phyloP scores from a whole-genome alignment of 2,113 vertebrate species.

The Onychostoma macrolepis region DNA sequence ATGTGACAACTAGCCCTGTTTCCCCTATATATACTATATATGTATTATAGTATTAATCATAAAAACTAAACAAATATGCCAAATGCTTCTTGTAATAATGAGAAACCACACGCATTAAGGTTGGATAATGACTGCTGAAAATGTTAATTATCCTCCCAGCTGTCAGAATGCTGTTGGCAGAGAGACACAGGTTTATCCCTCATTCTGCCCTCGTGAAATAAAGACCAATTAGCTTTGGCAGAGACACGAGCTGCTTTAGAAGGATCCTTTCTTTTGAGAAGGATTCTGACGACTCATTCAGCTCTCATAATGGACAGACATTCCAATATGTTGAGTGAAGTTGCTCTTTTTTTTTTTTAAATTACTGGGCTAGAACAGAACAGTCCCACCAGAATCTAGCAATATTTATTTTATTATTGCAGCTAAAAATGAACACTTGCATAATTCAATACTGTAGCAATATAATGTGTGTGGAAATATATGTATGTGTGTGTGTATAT shows the following conservation, averaged over 20 bases:
- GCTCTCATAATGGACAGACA: not conserved
- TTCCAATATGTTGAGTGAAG: not conserved
- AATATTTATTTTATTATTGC: not conserved
- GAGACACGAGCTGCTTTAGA: slow-evolving; percentile 18
- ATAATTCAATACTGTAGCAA: not conserved
- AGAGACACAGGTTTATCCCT: slow-evolving; percentile 48
- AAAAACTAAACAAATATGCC: slow-evolving; percentile 10
- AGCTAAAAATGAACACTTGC: not conserved
- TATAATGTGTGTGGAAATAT: not conserved
- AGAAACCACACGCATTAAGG: slow-evolving; percentile 33
- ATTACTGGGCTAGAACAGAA: not conserved
- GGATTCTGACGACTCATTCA: slow-evolving; percentile 1
- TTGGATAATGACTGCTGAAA: slow-evolving; percentile 43
- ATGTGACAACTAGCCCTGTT: not conserved
- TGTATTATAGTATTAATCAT: not conserved
- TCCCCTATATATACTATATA: not conserved
- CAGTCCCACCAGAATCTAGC: not conserved
- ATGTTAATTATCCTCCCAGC: slow-evolving; percentile 52
- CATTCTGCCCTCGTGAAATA: slow-evolving; percentile 43
- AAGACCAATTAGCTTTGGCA: slow-evolving; percentile 45
- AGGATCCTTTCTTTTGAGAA: slow-evolving; percentile 18
- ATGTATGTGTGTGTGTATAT: not conserved
- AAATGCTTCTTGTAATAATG: slow-evolving; percentile 1
- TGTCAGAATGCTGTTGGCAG: slow-evolving; percentile 49
- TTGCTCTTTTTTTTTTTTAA: not conserved